phyloP scores from a whole-genome alignment of 2,888 invertebrate genomes.

The Timema podura region DNA sequence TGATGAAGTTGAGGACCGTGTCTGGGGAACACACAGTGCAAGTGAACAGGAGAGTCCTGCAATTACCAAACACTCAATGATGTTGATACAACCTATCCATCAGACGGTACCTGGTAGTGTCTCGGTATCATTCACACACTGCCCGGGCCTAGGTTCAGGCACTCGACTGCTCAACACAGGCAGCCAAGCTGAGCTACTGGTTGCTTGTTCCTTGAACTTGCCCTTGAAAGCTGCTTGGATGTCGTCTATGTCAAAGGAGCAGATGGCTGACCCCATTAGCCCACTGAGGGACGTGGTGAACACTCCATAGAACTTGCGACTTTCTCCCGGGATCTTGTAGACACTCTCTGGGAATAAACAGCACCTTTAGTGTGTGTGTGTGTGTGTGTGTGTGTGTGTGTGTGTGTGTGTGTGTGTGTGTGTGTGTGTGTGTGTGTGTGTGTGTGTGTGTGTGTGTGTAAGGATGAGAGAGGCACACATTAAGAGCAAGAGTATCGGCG shows the following conservation, averaged over 20 bases:
- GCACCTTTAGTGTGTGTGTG: too few relatives aligned
- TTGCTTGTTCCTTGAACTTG: conserved; percentile 94
- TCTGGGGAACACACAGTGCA: too few relatives aligned
- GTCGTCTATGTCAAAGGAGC: conserved; percentile 86
- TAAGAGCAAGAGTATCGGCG: too few relatives aligned
- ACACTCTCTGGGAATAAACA: conserved; percentile 90
- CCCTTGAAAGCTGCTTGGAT: conserved; percentile 92
- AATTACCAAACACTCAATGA: too few relatives aligned
- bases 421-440: too few relatives aligned
- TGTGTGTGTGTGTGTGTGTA: too few relatives aligned
- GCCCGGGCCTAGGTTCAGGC: conserved; percentile 90
- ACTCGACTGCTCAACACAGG: conserved; percentile 88
- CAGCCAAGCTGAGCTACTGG: conserved; percentile 91
- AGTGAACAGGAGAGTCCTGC: too few relatives aligned
- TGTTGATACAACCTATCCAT: too few relatives aligned
- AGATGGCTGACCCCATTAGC: conserved; percentile 95
- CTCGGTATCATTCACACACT: conserved; percentile 91
- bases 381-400: too few relatives aligned
- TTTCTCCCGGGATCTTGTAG: conserved; percentile 87
- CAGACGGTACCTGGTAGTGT: conserved; percentile 73
- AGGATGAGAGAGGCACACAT: too few relatives aligned
- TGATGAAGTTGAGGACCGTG: conserved; percentile 92
- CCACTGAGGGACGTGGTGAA: conserved; percentile 96
- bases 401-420: too few relatives aligned
- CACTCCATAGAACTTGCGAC: conserved; percentile 89